Evolutionary conservation across 2,888 invertebrate species (phyloP).

Genomic region (Drosophila demipolita): DNA sequence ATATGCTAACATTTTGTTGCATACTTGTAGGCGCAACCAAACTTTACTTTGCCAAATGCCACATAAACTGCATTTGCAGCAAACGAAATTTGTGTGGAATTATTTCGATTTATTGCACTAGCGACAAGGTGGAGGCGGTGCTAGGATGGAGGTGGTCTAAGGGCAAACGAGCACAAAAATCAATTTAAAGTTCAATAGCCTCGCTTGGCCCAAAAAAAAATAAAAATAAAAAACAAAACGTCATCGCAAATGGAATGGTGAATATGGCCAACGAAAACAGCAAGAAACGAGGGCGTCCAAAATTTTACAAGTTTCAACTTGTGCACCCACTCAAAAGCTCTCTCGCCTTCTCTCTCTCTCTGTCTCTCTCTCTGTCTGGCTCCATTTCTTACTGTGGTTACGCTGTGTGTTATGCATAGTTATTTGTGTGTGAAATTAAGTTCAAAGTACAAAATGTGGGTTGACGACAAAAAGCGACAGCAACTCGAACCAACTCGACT

Average conservation of each 20-base stretch:
- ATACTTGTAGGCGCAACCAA: constrained; percentile 25
- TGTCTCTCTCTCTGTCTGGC: constrained; percentile 2
- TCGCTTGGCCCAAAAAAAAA: constrained; percentile 62
- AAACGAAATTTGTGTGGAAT: constrained; percentile 31
- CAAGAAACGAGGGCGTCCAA: constrained; percentile 39
- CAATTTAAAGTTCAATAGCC: constrained; percentile 79
- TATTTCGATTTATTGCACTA: constrained; percentile 75
- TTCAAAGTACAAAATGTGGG: constrained; percentile 77
- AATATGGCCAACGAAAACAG: constrained; percentile 41
- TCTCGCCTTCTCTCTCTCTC: background rate
- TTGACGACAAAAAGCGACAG: constrained; percentile 51
- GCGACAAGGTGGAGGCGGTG: constrained; percentile 35
- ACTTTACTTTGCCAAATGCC: background rate
- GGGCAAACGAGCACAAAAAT: constrained; percentile 69
- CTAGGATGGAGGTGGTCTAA: background rate
- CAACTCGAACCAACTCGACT: constrained; percentile 4
- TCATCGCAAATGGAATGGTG: constrained; percentile 25
- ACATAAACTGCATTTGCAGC: constrained; percentile 23
- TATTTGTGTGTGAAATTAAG: constrained; percentile 69
- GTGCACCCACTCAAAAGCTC: constrained; percentile 41
- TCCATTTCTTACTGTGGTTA: constrained; percentile 4
- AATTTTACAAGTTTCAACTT: constrained; percentile 65
- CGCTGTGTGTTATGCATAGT: constrained; percentile 31
- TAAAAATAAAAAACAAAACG: constrained; percentile 9
- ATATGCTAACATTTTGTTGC: constrained; percentile 9